phyloP scores from a whole-genome alignment of 2,113 vertebrate genomes.

The Butorides virescens region DNA sequence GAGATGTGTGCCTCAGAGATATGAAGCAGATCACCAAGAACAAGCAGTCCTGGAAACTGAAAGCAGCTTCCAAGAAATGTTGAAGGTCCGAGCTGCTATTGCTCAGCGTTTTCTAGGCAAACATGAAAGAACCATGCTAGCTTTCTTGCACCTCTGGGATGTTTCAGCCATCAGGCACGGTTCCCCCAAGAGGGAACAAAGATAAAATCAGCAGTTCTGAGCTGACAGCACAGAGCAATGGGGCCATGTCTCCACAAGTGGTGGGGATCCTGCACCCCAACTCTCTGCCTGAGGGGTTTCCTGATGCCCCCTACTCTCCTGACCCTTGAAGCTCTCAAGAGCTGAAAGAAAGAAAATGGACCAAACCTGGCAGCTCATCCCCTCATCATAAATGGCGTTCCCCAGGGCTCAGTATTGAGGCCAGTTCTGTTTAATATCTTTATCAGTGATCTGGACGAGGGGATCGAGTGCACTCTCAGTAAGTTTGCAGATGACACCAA shows the following conservation, averaged over 20 bases:
- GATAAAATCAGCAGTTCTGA: background rate
- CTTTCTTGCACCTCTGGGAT: background rate
- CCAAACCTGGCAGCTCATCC: background rate
- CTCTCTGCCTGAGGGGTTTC: background rate
- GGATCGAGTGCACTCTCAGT: no score
- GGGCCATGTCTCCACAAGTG: fast-evolving
- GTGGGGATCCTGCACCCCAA: background rate
- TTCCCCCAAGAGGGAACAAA: background rate
- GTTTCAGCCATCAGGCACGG: background rate
- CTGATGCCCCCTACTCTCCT: background rate
- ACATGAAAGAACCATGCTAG: background rate
- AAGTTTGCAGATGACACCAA: no score
- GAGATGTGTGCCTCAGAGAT: constrained; percentile 24
- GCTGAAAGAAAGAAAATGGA: background rate
- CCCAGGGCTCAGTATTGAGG: no score
- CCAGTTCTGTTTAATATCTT: no score
- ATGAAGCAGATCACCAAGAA: background rate
- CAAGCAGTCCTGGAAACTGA: constrained; percentile 8
- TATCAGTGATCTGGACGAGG: no score
- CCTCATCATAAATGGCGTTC: background rate
- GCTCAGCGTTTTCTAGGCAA: background rate
- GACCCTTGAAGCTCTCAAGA: background rate
- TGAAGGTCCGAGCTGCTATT: background rate
- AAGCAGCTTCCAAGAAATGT: constrained; percentile 41
- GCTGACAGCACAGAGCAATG: background rate